Percentiles rank a stretch among this genome's conserved stretches.
Conservation (phyloP, 1,140 invertebrate genomes). For the Sycobia sp. region DNA sequence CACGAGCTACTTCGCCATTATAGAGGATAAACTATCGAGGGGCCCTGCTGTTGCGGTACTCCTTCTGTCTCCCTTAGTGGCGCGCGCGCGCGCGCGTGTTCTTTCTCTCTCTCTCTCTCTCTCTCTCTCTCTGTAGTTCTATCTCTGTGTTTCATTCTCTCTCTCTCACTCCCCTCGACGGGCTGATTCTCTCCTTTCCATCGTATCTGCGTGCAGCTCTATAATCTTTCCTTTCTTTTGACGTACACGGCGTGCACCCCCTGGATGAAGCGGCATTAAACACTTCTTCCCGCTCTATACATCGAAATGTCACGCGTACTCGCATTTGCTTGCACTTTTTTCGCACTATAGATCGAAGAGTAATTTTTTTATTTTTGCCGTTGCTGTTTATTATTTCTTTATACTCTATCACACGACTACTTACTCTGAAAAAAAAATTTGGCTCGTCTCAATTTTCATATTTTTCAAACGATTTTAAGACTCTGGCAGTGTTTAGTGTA, state of each 20-base stretch:
- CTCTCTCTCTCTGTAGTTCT: neutral
- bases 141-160: conserved; percentile 30
- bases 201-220: conserved; percentile 3
- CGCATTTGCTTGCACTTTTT: conserved; percentile 4
- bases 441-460: too few relatives aligned
- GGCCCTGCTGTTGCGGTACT: conserved; percentile 26
- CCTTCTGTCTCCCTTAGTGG: conserved; percentile 25
- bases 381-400: too few relatives aligned
- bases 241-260: conserved; percentile 14
- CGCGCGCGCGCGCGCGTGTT: conserved; percentile 5
- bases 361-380: too few relatives aligned
- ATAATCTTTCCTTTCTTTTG: conserved; percentile 33
- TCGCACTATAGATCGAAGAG: too few relatives aligned
- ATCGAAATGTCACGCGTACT: neutral
- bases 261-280: neutral
- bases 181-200: neutral
- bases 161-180: conserved; percentile 21
- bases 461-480: too few relatives aligned
- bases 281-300: conserved; percentile 19
- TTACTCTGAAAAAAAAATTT: too few relatives aligned
- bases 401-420: too few relatives aligned
- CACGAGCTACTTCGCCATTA: conserved; percentile 58
- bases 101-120: conserved; percentile 29
- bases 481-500: too few relatives aligned
- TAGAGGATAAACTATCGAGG: conserved; percentile 48